Evolutionary conservation across 2,113 vertebrate genomes (phyloP).

Genomic region (Alethe diademata): DNA sequence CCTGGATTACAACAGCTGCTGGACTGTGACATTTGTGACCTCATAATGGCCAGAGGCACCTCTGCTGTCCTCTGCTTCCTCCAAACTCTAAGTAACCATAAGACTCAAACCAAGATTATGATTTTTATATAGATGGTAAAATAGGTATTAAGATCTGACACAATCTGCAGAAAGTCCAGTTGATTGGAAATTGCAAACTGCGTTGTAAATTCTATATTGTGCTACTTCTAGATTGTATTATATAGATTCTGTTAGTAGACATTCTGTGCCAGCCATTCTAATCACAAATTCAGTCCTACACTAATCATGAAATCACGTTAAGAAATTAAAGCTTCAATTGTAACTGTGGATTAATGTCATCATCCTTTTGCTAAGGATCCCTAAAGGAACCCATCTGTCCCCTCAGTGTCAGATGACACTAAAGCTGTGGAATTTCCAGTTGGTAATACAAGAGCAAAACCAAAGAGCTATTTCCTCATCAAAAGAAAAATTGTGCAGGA

Average conservation of each 20-base stretch:
- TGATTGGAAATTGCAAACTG: not conserved
- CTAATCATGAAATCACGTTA: not conserved
- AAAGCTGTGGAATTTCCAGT: constrained; percentile 9
- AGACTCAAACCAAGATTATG: not conserved
- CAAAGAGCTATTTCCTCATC: not conserved
- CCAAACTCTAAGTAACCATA: not conserved
- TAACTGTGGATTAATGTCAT: not conserved
- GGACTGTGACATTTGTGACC: not conserved
- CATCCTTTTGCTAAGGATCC: not conserved
- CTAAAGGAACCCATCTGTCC: not conserved
- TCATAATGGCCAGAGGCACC: rapidly evolving
- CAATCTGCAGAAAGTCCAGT: not conserved
- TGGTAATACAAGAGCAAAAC: not conserved
- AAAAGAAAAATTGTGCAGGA: constrained; percentile 8
- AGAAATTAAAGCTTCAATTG: not conserved
- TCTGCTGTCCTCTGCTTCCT: not conserved
- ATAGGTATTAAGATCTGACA: not conserved
- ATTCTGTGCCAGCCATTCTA: not conserved
- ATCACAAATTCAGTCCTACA: not conserved
- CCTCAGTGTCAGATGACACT: not conserved
- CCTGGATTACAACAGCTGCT: not conserved
- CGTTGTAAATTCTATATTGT: not conserved
- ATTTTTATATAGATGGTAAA: not conserved
- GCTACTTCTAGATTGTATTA: not conserved
- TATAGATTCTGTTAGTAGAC: not conserved